Conservation (phyloP, 92 coral and sea anemone genomes). For the Muricea muricata region DNA sequence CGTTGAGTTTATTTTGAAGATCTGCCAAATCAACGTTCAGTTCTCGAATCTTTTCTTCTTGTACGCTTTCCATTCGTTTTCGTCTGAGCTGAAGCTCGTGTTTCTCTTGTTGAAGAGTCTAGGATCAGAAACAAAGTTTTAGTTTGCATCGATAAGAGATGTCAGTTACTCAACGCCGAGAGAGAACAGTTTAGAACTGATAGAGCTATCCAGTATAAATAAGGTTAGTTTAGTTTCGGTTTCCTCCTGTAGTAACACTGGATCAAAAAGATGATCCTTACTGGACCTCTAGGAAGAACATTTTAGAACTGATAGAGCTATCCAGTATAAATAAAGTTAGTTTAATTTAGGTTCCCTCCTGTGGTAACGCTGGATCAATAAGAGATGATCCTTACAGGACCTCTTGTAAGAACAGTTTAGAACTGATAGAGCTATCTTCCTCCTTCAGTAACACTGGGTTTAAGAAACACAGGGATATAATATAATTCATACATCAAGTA, state of each 20-base stretch:
- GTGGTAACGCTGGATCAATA: too few relatives aligned
- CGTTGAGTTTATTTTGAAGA: slow-evolving; percentile 81
- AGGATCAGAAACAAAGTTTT: slow-evolving; percentile 2
- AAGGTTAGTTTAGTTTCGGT: background rate
- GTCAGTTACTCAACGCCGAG: too few relatives aligned
- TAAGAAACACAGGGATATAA: too few relatives aligned
- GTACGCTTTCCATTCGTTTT: slow-evolving; percentile 79
- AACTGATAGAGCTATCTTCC: background rate
- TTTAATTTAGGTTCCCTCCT: too few relatives aligned
- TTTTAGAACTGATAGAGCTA: too few relatives aligned
- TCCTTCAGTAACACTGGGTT: background rate
- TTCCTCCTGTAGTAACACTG: background rate
- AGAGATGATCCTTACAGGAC: too few relatives aligned
- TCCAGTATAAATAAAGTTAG: too few relatives aligned
- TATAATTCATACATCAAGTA: too few relatives aligned
- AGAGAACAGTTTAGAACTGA: too few relatives aligned
- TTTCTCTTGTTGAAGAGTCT: slow-evolving; percentile 91
- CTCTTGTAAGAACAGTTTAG: too few relatives aligned
- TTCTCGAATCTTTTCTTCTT: slow-evolving; percentile 86
- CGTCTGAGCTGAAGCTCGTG: slow-evolving; percentile 80
- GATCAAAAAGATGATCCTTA: too few relatives aligned
- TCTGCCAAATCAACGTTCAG: slow-evolving; percentile 79
- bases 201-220: background rate
- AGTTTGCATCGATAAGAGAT: background rate
- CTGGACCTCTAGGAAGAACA: too few relatives aligned